Evolutionary conservation across 2,797 vertebrate species (phyloP).

Genomic region (Oreochromis grahami): DNA sequence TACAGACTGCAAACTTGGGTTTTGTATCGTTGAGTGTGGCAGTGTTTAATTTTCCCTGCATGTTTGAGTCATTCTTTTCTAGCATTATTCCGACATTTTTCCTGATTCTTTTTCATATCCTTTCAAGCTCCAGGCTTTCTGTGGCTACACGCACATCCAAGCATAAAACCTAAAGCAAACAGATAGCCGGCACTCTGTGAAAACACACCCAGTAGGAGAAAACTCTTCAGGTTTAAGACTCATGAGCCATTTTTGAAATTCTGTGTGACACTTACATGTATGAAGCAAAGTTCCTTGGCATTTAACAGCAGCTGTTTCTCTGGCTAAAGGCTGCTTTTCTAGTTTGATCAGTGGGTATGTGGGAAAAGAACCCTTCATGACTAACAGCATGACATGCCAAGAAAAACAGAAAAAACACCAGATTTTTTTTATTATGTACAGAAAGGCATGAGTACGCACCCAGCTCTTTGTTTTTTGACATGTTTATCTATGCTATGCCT

Average conservation of each 20-base stretch:
- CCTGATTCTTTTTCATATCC: neutral
- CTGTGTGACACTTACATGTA: neutral
- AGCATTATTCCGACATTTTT: neutral
- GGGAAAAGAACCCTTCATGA: neutral
- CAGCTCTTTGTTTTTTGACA: neutral
- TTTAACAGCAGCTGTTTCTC: neutral
- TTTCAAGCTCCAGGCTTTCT: slow-evolving; percentile 1
- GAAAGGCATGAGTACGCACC: neutral
- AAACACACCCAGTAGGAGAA: neutral
- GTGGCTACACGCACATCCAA: slow-evolving; percentile 26
- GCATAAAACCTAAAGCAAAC: slow-evolving; percentile 41
- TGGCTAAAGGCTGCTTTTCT: neutral
- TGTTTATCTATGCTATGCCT: slow-evolving; percentile 17
- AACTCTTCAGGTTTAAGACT: slow-evolving; percentile 5
- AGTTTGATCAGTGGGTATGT: neutral
- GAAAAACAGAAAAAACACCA: slow-evolving; percentile 19
- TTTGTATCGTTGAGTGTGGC: neutral
- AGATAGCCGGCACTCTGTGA: slow-evolving; percentile 9
- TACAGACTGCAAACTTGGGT: neutral
- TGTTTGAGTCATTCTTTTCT: neutral
- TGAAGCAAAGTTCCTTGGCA: neutral
- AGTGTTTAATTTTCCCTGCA: neutral
- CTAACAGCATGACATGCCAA: neutral
- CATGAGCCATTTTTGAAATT: neutral
- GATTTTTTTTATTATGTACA: neutral